phyloP scores from a whole-genome alignment of 30 jellyfish, hydroid and myxozoan species.

The Turritopsis dohrnii region DNA sequence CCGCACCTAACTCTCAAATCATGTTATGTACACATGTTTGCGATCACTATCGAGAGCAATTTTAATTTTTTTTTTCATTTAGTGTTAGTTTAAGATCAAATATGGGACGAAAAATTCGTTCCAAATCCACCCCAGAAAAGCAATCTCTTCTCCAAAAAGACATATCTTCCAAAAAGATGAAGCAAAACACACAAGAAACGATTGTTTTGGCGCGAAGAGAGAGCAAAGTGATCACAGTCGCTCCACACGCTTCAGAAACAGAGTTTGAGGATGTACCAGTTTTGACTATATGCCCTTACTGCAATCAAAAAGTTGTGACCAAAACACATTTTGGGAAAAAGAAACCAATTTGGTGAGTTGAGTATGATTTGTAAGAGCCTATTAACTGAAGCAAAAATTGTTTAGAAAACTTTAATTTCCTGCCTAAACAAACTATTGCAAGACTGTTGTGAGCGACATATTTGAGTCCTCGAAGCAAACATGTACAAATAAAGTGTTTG shows the following conservation, averaged over 20 bases:
- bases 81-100: too few species aligned
- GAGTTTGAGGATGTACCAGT: conserved; percentile 77
- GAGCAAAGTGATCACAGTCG: conserved; percentile 32
- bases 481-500: too few species aligned
- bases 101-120: background rate
- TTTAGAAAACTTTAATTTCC: too few species aligned
- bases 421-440: too few species aligned
- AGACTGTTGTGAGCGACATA: too few species aligned
- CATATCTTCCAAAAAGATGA: background rate
- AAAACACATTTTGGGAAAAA: conserved; percentile 48
- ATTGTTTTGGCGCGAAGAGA: background rate
- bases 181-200: background rate
- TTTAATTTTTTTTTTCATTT: too few species aligned
- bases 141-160: background rate
- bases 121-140: background rate
- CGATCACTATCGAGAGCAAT: too few species aligned
- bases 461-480: too few species aligned
- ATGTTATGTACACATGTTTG: too few species aligned
- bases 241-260: conserved; percentile 61
- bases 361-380: too few species aligned
- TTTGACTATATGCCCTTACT: conserved; percentile 54
- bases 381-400: too few species aligned
- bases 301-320: conserved; percentile 73
- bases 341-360: conserved; percentile 14
- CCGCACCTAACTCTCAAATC: too few species aligned